Base-by-base conservation (phyloP, 2,113 vertebrate species). In the Rhizomys pruinosus region DNA sequence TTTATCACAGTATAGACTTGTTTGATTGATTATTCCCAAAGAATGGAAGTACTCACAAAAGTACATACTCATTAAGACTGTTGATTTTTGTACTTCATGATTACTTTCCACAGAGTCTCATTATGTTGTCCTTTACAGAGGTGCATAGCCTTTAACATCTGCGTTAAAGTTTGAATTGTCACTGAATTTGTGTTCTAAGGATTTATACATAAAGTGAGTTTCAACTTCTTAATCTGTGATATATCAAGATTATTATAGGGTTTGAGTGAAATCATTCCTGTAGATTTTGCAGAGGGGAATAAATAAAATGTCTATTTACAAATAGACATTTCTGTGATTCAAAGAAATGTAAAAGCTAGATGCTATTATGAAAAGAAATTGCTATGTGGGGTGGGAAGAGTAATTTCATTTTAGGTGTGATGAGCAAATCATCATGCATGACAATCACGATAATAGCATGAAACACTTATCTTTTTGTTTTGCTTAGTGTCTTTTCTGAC, bases 381-480 rank as follows among this genome's bases (percentile, higher is more conserved):
- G 7, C 15, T 34, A 9, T 55, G 22, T 94, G 52, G 92, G 20
- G 10, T 82, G 3, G n/a, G 44, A 10, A 77, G 91, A 86, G 19
- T 42, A 64, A 93, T 59, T 91, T 96, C 37, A 89, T 82, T 88
- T 79, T 73, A 42, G 47, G 5, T 92, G 27, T 92, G 63, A 78
- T 72, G 61, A 82, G 85, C 34, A 92, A 44, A 87, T 27, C 7
- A 78, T 80, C 80, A 69, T 52, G 71, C 11, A 42, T 68, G n/a
- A 39, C 57, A 91, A 11, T 91, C 93, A 86, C 47, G 90, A 11
- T 17, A 23, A 82, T 10, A 59, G 6, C 39, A 86, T 77, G 17
- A 77, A 88, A 59, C 20, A 92, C 64, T 66, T 88, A 55, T 11
- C 10, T 55, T 93, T 92, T 52, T 55, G 8, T 61, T 86, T 47